Evolutionary conservation across 2,888 invertebrate species (phyloP), one percentile per base, ranked within the genome.

Genomic region (Oligia strigilis): DNA sequence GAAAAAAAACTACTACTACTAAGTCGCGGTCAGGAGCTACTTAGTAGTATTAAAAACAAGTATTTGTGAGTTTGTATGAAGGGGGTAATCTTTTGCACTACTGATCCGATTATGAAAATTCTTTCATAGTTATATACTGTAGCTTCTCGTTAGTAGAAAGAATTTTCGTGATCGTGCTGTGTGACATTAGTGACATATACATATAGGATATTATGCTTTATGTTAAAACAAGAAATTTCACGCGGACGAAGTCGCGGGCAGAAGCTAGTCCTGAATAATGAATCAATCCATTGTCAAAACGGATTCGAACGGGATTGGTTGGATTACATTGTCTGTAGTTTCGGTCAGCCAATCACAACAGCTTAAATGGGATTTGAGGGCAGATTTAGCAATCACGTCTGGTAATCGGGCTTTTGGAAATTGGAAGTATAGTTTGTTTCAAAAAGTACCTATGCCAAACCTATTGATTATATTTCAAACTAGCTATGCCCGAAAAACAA

Each of bases 261-360:
- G 14, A 14, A 36, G 1, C 9, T 40, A 40, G 3, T 55, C 9
- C 29, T 14, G 8, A 46, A 73, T 19, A 19, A 46, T 64, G 6
- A n/a, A 1, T 58, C 17, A 19, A 40, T 55, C 46, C 13, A 17
- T 29, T 55, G 62, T 40, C 36, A 40, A 79, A 82, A 82, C 60
- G 2, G 43, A 72, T 78, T 52, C 72, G 17, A 70, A 29, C 43
- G 40, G 23, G 14, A 81, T 81, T 64, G 52, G 73, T 43, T 36
- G 52, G 73, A 64, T 81, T 79, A 46, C 43, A 64, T 64, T 46
- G n/a, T 29, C 23, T 43, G 29, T 81, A 36, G 19, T 72, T 79
- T 64, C 19, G 19, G 52, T n/a, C 19, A 55, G 8, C 73, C 73
- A 79, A 79, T 79, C 36, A 79, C 73, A 78, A 81, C n/a, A 81